phyloP scores from a whole-genome alignment of 2,113 vertebrate species.

The Oophaga pumilio region DNA sequence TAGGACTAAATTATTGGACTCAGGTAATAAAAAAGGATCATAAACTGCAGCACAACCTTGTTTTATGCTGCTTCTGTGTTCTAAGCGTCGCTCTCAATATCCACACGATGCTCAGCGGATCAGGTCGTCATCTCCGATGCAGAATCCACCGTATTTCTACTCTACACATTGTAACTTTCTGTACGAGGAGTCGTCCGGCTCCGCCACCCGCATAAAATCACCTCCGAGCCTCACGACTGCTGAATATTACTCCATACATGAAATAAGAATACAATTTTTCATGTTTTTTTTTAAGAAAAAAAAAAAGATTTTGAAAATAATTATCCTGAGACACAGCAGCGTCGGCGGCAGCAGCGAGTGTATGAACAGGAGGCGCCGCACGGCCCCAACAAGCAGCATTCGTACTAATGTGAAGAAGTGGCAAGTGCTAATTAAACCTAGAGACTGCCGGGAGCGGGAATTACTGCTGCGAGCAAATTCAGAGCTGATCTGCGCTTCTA shows the following conservation, averaged over 20 bases:
- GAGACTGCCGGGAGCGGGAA: constrained; percentile 72
- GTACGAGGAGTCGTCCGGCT: not conserved
- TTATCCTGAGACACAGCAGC: not conserved
- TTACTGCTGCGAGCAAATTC: constrained; percentile 69
- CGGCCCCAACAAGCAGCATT: constrained; percentile 66
- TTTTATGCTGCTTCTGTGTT: not conserved
- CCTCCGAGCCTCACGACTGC: not conserved
- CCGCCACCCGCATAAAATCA: not conserved
- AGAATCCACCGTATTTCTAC: not conserved
- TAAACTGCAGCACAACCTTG: not conserved
- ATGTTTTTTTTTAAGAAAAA: not conserved
- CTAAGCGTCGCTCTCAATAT: not conserved
- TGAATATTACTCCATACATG: not conserved
- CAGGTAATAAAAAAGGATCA: not conserved
- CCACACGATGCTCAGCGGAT: not conserved
- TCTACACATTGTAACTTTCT: not conserved
- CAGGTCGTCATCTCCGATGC: not conserved
- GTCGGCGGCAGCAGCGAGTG: constrained; percentile 56
- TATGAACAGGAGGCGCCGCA: constrained; percentile 62
- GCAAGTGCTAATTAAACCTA: constrained; percentile 79
- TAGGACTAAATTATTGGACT: too few relatives aligned
- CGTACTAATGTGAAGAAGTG: constrained; percentile 67
- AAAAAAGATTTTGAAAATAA: constrained; percentile 33
- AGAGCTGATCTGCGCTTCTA: constrained; percentile 73
- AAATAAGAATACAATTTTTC: constrained; percentile 13